Conservation (phyloP, 2,888 invertebrate species). For the Nasonia oneida region DNA sequence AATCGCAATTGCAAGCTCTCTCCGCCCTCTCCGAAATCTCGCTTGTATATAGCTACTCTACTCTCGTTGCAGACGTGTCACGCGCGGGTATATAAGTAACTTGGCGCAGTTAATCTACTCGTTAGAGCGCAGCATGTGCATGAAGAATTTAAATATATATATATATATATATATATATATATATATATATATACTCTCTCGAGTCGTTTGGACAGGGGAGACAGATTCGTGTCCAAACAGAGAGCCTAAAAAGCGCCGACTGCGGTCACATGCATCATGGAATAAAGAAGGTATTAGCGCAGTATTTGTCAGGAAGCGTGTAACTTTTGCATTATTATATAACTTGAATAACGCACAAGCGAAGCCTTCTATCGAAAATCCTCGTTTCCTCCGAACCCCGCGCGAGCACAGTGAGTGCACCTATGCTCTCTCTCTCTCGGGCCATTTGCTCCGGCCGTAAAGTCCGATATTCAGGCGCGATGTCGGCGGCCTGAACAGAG, state of each 20-base stretch:
- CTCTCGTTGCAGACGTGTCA: neutral
- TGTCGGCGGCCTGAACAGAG: neutral
- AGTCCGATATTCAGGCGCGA: slow-evolving; percentile 50
- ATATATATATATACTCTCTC: slow-evolving; percentile 9
- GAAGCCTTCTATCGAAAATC: neutral
- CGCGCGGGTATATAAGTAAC: neutral
- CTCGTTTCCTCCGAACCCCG: too few species aligned
- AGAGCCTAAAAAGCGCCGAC: slow-evolving; percentile 24
- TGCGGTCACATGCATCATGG: slow-evolving; percentile 17
- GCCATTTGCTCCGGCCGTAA: slow-evolving; percentile 53
- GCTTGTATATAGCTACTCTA: neutral
- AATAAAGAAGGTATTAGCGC: slow-evolving; percentile 31
- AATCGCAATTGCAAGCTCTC: neutral
- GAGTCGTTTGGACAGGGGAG: slow-evolving; percentile 57
- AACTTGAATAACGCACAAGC: too few species aligned
- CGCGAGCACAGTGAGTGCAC: neutral
- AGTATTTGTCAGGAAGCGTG: slow-evolving; percentile 31
- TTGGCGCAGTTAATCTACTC: slow-evolving; percentile 51
- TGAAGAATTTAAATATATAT: slow-evolving; percentile 33
- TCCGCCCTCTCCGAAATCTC: neutral
- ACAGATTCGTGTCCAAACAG: slow-evolving; percentile 62
- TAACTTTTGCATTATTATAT: neutral
- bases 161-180: too few species aligned
- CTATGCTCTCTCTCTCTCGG: neutral
- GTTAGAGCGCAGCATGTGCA: slow-evolving; percentile 55